Percentiles rank a stretch among this genome's conserved stretches.
These are phyloP conservation scores for Zophobas atratus DNA, from an alignment of 1,140 invertebrate genomes.

Conservation along the genomic window DNA sequence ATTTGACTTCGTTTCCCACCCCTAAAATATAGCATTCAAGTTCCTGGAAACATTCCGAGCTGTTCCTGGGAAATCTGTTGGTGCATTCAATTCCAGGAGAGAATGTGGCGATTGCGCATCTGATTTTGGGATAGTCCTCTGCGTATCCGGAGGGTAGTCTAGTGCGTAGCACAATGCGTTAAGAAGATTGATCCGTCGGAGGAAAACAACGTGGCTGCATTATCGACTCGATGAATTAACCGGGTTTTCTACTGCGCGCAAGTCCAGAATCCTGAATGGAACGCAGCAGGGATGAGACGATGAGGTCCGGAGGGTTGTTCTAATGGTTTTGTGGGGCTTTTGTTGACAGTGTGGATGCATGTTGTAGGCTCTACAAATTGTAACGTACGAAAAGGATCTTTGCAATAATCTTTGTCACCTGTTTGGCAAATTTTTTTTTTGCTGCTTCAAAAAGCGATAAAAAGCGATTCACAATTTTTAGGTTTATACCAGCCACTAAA, in stretches of 20 bases:
- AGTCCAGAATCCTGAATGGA: conserved; percentile 34
- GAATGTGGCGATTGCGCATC: conserved; percentile 14
- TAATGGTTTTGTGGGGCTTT: background rate
- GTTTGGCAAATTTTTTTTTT: too few relatives aligned
- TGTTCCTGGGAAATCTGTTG: conserved; percentile 2
- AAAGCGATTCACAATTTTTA: too few relatives aligned
- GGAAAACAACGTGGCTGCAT: conserved; percentile 38
- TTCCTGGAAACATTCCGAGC: background rate
- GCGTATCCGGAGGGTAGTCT: conserved; percentile 14
- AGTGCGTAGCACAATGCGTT: conserved; percentile 36
- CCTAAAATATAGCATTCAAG: background rate
- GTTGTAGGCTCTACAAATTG: too few relatives aligned
- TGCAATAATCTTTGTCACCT: too few relatives aligned
- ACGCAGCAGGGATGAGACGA: conserved; percentile 16
- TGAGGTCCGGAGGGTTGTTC: background rate
- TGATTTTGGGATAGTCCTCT: conserved; percentile 9
- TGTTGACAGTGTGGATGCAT: background rate
- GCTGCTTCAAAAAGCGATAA: too few relatives aligned
- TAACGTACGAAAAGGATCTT: too few relatives aligned
- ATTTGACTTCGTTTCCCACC: background rate
- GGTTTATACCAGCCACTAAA: too few relatives aligned
- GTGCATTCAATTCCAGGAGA: conserved; percentile 9
- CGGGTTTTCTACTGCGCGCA: conserved; percentile 16
- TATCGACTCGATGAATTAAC: conserved; percentile 41
- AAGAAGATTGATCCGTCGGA: conserved; percentile 30